A percentile compares a stretch with the other conserved stretches of the same genome.
phyloP scores from a whole-genome alignment of 2,888 invertebrate species.

The Smittia aterrima region DNA sequence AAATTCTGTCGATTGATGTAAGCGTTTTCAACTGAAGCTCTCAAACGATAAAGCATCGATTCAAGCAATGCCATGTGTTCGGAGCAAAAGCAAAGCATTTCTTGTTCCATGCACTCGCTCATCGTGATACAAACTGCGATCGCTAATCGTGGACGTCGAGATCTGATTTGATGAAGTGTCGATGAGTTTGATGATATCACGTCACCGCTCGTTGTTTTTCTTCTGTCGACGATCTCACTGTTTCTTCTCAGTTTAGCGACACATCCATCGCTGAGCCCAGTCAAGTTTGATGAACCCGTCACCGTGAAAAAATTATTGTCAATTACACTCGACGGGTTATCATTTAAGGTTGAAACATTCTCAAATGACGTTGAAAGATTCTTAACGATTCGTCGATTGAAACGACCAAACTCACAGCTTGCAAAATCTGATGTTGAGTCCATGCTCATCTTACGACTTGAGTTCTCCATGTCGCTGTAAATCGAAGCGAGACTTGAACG shows the following conservation, averaged over 20 bases:
- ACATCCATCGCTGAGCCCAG: conserved; percentile 48
- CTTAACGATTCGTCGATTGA: conserved; percentile 61
- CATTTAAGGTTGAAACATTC: conserved; percentile 45
- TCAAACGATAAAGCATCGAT: conserved; percentile 68
- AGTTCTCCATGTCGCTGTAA: conserved; percentile 48
- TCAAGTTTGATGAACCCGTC: conserved; percentile 21
- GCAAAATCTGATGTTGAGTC: conserved; percentile 51
- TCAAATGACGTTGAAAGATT: conserved; percentile 56
- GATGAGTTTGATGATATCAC: conserved; percentile 23
- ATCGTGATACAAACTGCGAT: conserved; percentile 65
- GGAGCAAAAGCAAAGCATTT: conserved; percentile 71
- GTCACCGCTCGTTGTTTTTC: conserved; percentile 42
- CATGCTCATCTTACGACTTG: conserved; percentile 49
- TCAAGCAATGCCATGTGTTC: conserved; percentile 77
- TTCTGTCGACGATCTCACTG: conserved; percentile 49
- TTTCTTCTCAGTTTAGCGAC: conserved; percentile 47
- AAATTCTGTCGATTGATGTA: conserved; percentile 57
- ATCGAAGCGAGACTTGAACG: conserved; percentile 54
- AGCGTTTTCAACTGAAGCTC: conserved; percentile 65
- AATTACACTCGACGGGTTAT: conserved; percentile 9
- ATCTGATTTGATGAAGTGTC: conserved; percentile 38
- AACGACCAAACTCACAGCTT: conserved; percentile 57
- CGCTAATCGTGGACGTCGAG: conserved; percentile 60
- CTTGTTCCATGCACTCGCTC: conserved; percentile 59
- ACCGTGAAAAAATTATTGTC: conserved; percentile 39